Percentiles rank a stretch among this genome's conserved stretches.
phyloP scores from a whole-genome alignment of 2,888 invertebrate genomes.

The Drosophila yooni region DNA sequence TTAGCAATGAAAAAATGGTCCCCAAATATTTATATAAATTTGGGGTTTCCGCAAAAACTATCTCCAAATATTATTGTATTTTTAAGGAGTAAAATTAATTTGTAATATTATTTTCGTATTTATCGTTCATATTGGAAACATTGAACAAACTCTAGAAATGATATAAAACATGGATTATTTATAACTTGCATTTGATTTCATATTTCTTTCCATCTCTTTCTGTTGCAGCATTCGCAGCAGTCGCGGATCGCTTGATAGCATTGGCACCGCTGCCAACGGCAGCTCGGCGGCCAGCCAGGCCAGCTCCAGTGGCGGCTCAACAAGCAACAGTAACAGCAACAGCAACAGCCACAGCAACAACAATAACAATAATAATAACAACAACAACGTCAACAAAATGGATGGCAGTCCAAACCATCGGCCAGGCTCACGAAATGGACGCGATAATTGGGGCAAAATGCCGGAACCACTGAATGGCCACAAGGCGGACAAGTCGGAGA shows the following conservation, averaged over 20 bases:
- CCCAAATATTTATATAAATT: no score
- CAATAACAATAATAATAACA: conserved; percentile 52
- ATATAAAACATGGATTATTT: background rate
- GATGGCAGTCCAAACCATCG: conserved; percentile 74
- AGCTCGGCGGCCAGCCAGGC: conserved; percentile 83
- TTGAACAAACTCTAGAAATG: background rate
- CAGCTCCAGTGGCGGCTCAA: conserved; percentile 76
- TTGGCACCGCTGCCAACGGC: conserved; percentile 83
- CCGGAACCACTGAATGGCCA: conserved; percentile 83
- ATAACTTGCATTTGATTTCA: background rate
- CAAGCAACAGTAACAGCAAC: conserved; percentile 50
- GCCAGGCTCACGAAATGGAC: conserved; percentile 80
- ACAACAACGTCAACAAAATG: conserved; percentile 52
- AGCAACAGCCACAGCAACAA: conserved; percentile 35
- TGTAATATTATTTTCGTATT: background rate
- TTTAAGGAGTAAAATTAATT: background rate
- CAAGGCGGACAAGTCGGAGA: conserved; percentile 84
- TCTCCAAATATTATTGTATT: background rate
- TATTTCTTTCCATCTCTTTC: background rate
- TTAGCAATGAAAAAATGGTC: background rate
- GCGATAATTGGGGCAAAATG: conserved; percentile 85
- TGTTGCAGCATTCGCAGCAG: conserved; percentile 84
- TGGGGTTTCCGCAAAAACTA: background rate
- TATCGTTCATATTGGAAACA: background rate
- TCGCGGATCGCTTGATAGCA: conserved; percentile 85